phyloP scores from a whole-genome alignment of 2,113 vertebrate species.

The Etia nguti region DNA sequence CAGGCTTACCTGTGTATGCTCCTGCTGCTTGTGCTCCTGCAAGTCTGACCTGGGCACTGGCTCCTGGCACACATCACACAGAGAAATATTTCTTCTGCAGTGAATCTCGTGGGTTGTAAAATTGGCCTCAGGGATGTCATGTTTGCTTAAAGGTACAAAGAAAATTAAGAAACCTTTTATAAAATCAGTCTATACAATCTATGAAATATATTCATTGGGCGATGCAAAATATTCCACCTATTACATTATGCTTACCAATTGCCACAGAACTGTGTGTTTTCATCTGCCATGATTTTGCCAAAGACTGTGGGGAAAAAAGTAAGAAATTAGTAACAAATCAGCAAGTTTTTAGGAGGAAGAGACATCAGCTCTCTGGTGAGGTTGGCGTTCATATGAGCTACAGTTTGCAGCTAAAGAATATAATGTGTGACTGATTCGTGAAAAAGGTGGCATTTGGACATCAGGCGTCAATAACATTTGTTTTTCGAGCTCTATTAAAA shows the following conservation, averaged over 20 bases:
- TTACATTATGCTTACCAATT: slow-evolving; percentile 65
- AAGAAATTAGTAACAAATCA: background rate
- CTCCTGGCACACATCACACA: slow-evolving; percentile 87
- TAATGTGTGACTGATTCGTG: background rate
- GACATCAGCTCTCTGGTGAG: background rate
- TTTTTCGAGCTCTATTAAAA: background rate
- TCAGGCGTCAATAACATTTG: background rate
- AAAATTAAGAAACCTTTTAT: background rate
- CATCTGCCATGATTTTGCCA: slow-evolving; percentile 66
- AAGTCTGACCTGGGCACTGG: slow-evolving; percentile 84
- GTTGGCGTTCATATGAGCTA: background rate
- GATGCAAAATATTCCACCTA: background rate
- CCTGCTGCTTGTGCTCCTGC: slow-evolving; percentile 80
- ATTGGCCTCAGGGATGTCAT: slow-evolving; percentile 87
- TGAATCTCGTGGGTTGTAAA: slow-evolving; percentile 95
- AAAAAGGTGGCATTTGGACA: background rate
- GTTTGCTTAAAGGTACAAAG: slow-evolving; percentile 75
- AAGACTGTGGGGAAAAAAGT: background rate
- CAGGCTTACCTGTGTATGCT: slow-evolving; percentile 80
- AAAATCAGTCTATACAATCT: background rate
- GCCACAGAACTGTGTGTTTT: slow-evolving; percentile 75
- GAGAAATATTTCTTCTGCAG: slow-evolving; percentile 86
- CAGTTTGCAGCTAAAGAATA: background rate
- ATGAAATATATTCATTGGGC: background rate
- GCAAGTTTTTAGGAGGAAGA: background rate